Percentiles rank a stretch among this genome's conserved stretches.
phyloP scores from a whole-genome alignment of 2,797 vertebrate genomes.

The Hyperoplus lanceolatus region DNA sequence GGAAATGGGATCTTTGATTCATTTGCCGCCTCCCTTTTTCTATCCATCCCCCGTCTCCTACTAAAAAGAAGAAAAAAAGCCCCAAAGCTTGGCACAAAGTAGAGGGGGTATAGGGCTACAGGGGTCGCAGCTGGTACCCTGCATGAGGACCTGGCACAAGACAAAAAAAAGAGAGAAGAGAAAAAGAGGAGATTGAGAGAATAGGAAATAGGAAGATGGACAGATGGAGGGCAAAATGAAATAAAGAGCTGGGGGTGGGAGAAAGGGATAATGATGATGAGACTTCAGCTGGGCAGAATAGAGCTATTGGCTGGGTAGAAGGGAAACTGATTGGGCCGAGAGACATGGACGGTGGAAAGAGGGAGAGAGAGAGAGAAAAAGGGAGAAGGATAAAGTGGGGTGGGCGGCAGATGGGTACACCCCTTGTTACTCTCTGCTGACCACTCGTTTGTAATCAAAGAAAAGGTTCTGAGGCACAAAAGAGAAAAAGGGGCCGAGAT shows the following conservation, averaged over 20 bases:
- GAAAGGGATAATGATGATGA: slow-evolving; percentile 78
- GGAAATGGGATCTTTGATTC: slow-evolving; percentile 57
- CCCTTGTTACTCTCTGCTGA: slow-evolving; percentile 60
- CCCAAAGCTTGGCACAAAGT: slow-evolving; percentile 55
- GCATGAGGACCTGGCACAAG: slow-evolving; percentile 67
- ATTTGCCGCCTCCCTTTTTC: slow-evolving; percentile 37
- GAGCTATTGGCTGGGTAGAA: slow-evolving; percentile 69
- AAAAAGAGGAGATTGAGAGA: slow-evolving; percentile 60
- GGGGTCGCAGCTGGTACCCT: slow-evolving; percentile 76
- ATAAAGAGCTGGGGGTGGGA: slow-evolving; percentile 61
- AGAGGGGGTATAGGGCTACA: slow-evolving; percentile 65
- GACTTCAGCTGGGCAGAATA: slow-evolving; percentile 70
- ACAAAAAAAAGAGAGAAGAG: slow-evolving; percentile 43
- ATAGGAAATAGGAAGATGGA: slow-evolving; percentile 68
- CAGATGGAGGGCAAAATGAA: slow-evolving; percentile 77
- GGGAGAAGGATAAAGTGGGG: slow-evolving; percentile 26
- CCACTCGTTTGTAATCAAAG: slow-evolving; percentile 55
- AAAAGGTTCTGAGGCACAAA: slow-evolving; percentile 47
- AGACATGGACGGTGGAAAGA: slow-evolving; percentile 61
- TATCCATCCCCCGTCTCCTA: slow-evolving; percentile 6
- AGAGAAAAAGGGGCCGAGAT: slow-evolving; percentile 25
- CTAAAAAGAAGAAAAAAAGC: slow-evolving; percentile 44
- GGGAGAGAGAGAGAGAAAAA: slow-evolving; percentile 48
- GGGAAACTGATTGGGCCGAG: slow-evolving; percentile 72
- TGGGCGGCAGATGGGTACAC: slow-evolving; percentile 69